These are phyloP conservation scores for Achlya flavicornis DNA, from an alignment of 2,888 invertebrate species.

Conservation along the genomic window DNA sequence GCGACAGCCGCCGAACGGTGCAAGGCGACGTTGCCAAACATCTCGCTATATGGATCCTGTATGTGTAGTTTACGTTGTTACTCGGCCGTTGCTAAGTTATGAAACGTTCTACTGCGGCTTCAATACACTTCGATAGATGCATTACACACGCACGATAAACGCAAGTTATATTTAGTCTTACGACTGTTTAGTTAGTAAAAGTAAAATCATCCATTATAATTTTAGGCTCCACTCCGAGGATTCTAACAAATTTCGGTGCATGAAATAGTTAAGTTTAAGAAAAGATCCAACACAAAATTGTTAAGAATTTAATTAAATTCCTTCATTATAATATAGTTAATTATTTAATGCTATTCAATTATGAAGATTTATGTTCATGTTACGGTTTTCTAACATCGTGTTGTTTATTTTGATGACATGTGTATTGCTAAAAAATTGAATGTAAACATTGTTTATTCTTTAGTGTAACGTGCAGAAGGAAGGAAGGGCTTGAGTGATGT, in stretches of 20 bases:
- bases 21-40: conserved; percentile 70
- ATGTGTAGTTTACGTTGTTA: conserved; percentile 28
- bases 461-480: conserved; percentile 48
- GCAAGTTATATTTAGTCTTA: too few species aligned
- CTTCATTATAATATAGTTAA: too few species aligned
- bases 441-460: conserved; percentile 54
- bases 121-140: conserved; percentile 19
- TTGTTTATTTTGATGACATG: conserved; percentile 4
- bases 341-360: too few species aligned
- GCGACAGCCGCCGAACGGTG: conserved; percentile 18
- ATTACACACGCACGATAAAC: conserved; percentile 16
- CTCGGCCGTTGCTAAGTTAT: conserved; percentile 51
- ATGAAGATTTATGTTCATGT: too few species aligned
- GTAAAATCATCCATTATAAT: not conserved
- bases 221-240: conserved; percentile 4
- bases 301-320: too few species aligned
- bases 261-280: not conserved
- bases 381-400: too few species aligned
- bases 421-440: conserved; percentile 30
- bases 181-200: too few species aligned
- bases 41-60: conserved; percentile 54
- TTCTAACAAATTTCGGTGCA: not conserved
- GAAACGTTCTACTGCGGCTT: conserved; percentile 42
- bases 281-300: not conserved
- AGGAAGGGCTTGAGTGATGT: conserved; percentile 63